Conservation (phyloP, 2,888 invertebrate species). For the Aphidius colemani region DNA sequence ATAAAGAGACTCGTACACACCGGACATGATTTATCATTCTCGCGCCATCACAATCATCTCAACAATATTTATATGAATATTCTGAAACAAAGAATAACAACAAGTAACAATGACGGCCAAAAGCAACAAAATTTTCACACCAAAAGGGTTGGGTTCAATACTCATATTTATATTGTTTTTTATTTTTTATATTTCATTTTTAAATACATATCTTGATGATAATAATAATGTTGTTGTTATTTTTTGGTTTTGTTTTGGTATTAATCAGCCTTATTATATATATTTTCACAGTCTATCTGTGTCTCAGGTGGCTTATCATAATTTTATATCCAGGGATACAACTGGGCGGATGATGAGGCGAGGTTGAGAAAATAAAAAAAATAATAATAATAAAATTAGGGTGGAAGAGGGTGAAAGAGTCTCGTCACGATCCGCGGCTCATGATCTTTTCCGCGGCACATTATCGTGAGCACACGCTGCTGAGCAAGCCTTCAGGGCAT, state of each 20-base stretch:
- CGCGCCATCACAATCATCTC: conserved; percentile 27
- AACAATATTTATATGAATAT: neutral
- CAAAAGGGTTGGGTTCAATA: conserved; percentile 12
- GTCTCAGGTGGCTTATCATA: conserved; percentile 15
- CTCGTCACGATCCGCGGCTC: conserved; percentile 21
- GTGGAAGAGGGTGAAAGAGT: no score
- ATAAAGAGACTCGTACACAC: conserved; percentile 13
- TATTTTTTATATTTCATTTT: conserved; percentile 4
- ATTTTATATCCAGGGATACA: conserved; percentile 9
- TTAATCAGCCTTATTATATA: neutral
- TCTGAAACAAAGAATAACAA: conserved; percentile 27
- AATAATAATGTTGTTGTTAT: neutral
- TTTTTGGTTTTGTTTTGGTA: neutral
- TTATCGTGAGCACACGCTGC: conserved; percentile 25
- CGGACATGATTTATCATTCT: conserved; percentile 30
- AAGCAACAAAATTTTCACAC: conserved; percentile 13
- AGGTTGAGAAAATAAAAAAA: conserved; percentile 12
- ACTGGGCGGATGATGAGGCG: conserved; percentile 15
- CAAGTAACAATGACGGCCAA: conserved; percentile 14
- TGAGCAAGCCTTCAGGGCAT: conserved; percentile 29
- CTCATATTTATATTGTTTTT: neutral
- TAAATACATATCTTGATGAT: neutral
- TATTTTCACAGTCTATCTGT: neutral
- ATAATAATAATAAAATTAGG: neutral
- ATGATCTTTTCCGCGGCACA: conserved; percentile 23